Base-by-base conservation (phyloP, 2,888 invertebrate genomes). In the Tetropium fuscum region DNA sequence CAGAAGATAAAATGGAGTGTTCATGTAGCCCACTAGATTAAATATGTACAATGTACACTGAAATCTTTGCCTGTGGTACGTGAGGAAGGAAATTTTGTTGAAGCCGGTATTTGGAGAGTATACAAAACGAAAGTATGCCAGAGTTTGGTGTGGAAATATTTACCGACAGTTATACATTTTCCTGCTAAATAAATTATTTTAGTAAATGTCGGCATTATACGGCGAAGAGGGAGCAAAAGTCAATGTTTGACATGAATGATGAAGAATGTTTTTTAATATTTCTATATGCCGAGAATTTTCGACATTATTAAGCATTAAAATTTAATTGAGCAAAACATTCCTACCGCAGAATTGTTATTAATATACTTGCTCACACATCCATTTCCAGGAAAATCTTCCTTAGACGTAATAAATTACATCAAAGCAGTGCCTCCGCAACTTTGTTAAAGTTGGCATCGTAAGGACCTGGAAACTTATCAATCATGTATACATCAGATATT, bases 141-240 rank as follows among this genome's bases (percentile, higher is more conserved):
- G 74, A 80, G 81, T 81, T 81, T 80, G 80, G 80, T 78, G 76
- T 77, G 80, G 81, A 78, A 81, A 81, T 81, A 81, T 81, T 81
- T 81, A 79, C 81, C 79, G 81, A 81, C 81, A 81, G 80, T 81
- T 81, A 81, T 81, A 81, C 81, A 81, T 81, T 81, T 81, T 81
- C 81, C 79, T 80, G 80, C 80, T 81, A 81, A 81, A 81, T 81
- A 81, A 81, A 81, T 81, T 81, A 81, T 81, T 81, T 81, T 81
- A 78, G 81, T 81, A 81, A 81, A 81, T 80, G 80, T 79, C 80
- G 79, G 79, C 77, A 77, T 79, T 79, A 80, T 78, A 78, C 76
- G 75, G 77, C 73, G 68, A 72, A 66, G 70, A 75, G 76, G 78
- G 78, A 79, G 76, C 75, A 73, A 78, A 78, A 79, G 79, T 79